A percentile compares a stretch with the other conserved stretches of the same genome.
phyloP scores from a whole-genome alignment of 2,888 invertebrate genomes.

The Plebejus anna region DNA sequence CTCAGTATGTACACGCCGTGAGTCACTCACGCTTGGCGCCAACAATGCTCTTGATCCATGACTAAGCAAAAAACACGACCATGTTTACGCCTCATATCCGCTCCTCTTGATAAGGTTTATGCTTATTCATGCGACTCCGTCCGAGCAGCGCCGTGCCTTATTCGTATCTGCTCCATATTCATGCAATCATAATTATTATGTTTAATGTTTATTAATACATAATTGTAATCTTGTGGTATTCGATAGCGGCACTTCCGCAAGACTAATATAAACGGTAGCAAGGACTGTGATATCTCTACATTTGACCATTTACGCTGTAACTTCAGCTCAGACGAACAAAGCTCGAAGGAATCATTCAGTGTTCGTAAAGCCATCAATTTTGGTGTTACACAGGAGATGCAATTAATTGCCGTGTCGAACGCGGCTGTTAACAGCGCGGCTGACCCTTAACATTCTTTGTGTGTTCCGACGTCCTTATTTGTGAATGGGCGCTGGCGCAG shows the following conservation, averaged over 20 bases:
- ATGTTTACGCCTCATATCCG: conserved; percentile 30
- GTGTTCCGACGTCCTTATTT: conserved; percentile 36
- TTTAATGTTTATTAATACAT: conserved; percentile 13
- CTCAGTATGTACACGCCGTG: conserved; percentile 9
- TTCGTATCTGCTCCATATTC: conserved; percentile 1
- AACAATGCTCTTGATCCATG: conserved; percentile 31
- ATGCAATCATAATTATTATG: not conserved
- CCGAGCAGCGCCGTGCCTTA: not conserved
- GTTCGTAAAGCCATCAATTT: not conserved
- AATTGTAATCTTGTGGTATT: conserved; percentile 4
- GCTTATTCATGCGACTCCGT: conserved; percentile 24
- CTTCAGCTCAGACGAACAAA: not conserved
- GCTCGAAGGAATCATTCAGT: not conserved
- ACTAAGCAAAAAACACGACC: conserved; percentile 33
- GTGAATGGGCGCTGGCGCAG: conserved; percentile 61
- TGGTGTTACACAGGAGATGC: not conserved
- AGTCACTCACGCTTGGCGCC: conserved; percentile 28
- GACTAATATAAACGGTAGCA: not conserved
- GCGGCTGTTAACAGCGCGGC: conserved; percentile 39
- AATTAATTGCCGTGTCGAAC: not conserved
- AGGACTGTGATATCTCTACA: not conserved
- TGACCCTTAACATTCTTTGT: conserved; percentile 46
- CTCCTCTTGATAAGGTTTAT: conserved; percentile 23
- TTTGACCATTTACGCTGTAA: not conserved
- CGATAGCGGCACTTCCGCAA: not conserved